Evolutionary conservation across 2,113 vertebrate species (phyloP), one percentile per base, ranked within the genome.

Genomic region (Ictalurus furcatus): DNA sequence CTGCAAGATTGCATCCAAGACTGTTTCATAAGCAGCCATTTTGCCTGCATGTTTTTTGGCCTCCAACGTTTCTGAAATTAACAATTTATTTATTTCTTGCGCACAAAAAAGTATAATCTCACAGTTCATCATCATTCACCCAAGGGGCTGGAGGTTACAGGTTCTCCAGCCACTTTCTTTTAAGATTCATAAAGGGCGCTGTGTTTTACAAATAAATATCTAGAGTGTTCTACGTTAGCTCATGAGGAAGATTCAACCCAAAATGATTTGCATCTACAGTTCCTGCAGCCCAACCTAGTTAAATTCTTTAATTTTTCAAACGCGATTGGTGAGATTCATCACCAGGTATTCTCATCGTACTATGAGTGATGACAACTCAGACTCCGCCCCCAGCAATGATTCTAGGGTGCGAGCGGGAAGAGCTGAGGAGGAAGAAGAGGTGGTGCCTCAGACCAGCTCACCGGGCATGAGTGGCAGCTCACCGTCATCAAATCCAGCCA

Each of bases 291-390:
- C 95, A 89, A 95, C 95, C 81, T 96, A 95, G 6, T 61, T 40
- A 17, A 74, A 19, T 74, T 71, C 4, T 2, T 19, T 52, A 1
- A 54, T 28, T 92, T 48, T 44, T 65, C 87, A 89, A 61, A 90
- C 63, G 40, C 28, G 0, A 48, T 19, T 4, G 79, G 79, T 87
- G 84, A 87, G 56, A 28, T 63, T 48, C 30, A 44, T 89, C 44
- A 88, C 78, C 83, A 90, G 92, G 88, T 87, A 93, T 88, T 93
- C 89, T 90, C 88, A 91, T 88, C 85, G 81, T 92, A 95, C 89
- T 93, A 96, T 96, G 96, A 96, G 95, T 94, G 95, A 96, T 94
- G 96, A 95, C 59, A 94, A 93, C 94, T 94, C 95, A 52, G 94
- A 91, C 91, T 91, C 93, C 56, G 88, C 82, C 93, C 89, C 94